Base-by-base conservation (phyloP, 1,140 invertebrate genomes). In the Papilio polytes region DNA sequence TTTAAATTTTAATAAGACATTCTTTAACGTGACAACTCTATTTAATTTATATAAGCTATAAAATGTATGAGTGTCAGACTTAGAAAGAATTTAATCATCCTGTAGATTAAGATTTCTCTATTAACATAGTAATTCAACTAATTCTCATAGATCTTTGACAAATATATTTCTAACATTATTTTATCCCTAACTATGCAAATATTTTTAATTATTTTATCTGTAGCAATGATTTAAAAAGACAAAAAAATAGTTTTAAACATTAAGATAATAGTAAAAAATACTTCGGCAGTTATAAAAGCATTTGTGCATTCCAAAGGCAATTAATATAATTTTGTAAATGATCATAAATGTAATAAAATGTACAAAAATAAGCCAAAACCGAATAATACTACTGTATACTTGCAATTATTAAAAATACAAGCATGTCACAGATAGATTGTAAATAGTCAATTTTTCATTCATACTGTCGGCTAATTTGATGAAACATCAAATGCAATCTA, bases 41-140 rank as follows among this genome's bases (percentile, higher is more conserved):
- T 82, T 83, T 82, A 46, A 59, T 88, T 88, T 88, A 88, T 88
- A 88, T 66, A 59, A 80, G 66, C 80, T 85, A 88, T 86, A 88
- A 88, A 87, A 84, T 26, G 1, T 26, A n/a, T n/a, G n/a, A n/a
- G n/a, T n/a, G n/a, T n/a, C n/a, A 26, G 26, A 26, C 26, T 26
- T 26, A 26, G 4, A 70, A 70, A 18, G 18, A 3, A 66, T 66
- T 66, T 31, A 26, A 63, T 63, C 6, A 70, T 36, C 2, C 63
- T 70, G 15, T 26, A 70, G 31, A 36, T 36, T 36, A 41, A 41
- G 1, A 63, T 26, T 70, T 36, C 22, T 70, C 63, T 31, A 26
- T 36, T 70, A 66, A 63, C 2, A 63, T 22, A 63, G 22, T 70
- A 31, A 70, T 70, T 13, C 15, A 70, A 15, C 20, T 70, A 41